Evolutionary conservation across 92 coral and sea anemone species (phyloP).

Genomic region (Blastomussa wellsi): DNA sequence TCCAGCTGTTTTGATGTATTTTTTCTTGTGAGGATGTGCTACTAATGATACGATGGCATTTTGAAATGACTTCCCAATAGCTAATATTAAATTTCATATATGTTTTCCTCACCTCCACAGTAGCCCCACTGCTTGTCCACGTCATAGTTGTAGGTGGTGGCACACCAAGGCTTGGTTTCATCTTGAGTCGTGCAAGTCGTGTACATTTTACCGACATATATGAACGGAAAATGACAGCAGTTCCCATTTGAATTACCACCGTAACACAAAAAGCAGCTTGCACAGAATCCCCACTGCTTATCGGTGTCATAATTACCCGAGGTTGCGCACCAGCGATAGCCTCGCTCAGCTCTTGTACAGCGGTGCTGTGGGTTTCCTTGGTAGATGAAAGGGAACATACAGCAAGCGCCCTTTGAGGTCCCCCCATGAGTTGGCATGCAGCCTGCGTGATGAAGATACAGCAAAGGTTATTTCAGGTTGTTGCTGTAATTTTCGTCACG

Average conservation of each 20-base stretch:
- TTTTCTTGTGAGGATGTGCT: neutral
- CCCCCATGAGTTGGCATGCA: slow-evolving; percentile 96
- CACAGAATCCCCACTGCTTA: slow-evolving; percentile 95
- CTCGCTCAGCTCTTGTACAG: slow-evolving; percentile 86
- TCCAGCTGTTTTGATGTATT: neutral
- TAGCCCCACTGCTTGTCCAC: slow-evolving; percentile 76
- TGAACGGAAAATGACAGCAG: slow-evolving; percentile 87
- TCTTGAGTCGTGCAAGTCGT: slow-evolving; percentile 68
- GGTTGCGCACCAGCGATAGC: slow-evolving; percentile 89
- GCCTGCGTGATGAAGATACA: slow-evolving; percentile 40
- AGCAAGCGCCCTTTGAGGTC: slow-evolving; percentile 86
- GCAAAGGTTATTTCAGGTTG: neutral
- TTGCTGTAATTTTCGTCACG: neutral
- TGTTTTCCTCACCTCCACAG: slow-evolving; percentile 53
- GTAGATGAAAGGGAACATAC: slow-evolving; percentile 83
- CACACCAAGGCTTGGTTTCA: slow-evolving; percentile 69
- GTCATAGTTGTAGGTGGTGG: slow-evolving; percentile 74
- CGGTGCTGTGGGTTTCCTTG: slow-evolving; percentile 74
- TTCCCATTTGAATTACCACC: slow-evolving; percentile 78
- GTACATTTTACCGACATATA: slow-evolving; percentile 73
- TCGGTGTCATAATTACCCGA: slow-evolving; percentile 82
- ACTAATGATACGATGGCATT: neutral
- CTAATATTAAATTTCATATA: too few species aligned
- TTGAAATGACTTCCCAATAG: neutral
- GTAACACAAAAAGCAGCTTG: slow-evolving; percentile 29